These are phyloP conservation scores for Bradypodion pumilum DNA, from an alignment of 2,797 vertebrate species.

Conservation along the genomic window DNA sequence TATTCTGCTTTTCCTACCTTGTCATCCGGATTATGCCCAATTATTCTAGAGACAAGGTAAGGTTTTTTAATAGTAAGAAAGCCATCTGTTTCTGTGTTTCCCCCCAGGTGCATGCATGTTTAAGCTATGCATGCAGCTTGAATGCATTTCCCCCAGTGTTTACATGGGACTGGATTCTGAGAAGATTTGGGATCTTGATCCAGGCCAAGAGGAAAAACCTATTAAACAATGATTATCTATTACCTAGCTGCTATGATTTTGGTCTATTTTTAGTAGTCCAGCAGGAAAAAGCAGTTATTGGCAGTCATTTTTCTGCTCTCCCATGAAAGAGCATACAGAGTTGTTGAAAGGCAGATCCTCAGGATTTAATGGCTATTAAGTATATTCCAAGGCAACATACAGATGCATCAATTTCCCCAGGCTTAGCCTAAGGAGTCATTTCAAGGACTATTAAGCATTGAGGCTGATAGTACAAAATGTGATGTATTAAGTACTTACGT, in stretches of 20 bases:
- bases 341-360: neutral
- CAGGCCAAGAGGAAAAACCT: neutral
- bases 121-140: too few relatives aligned
- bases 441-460: constrained; percentile 34
- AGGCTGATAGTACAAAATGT: constrained; percentile 9
- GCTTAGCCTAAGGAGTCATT: constrained; percentile 26
- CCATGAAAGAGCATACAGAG: neutral
- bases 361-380: neutral
- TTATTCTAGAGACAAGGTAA: too few relatives aligned
- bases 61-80: too few relatives aligned
- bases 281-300: neutral
- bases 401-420: constrained; percentile 3
- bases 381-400: constrained; percentile 2
- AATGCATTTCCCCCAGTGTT: neutral
- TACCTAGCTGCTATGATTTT: neutral
- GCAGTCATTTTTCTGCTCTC: too few relatives aligned
- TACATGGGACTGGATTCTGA: neutral
- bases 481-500: constrained; percentile 81
- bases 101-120: too few relatives aligned
- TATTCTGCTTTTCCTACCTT: too few relatives aligned
- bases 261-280: neutral
- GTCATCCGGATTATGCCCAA: too few relatives aligned
- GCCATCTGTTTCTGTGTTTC: too few relatives aligned
- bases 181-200: neutral
- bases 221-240: neutral